Base-by-base conservation (phyloP, 2,113 vertebrate genomes). In the Spea bombifrons region DNA sequence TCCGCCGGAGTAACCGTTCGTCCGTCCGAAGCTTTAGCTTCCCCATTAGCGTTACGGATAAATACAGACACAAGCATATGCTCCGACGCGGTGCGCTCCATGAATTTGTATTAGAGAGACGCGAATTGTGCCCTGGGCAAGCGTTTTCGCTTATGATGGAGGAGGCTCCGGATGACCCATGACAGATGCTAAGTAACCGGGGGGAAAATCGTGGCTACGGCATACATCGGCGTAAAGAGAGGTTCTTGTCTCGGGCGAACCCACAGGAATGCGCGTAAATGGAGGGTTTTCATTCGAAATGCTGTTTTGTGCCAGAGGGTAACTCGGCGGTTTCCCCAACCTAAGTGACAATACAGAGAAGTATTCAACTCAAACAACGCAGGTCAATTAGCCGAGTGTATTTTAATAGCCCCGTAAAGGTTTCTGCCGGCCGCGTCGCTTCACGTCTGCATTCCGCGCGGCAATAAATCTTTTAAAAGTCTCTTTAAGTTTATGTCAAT, bases 271-370 rank as follows among this genome's bases (percentile, higher is more conserved):
- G 53, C 73, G 53, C 66, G 73, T 66, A 66, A 66, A 66, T 75
- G 63, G 46, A 46, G 4, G 7, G 15, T 13, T 68, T 68, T 12
- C 66, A 4, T 44, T 61, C 15, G 17, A 45, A 46, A 52, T 45
- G 50, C 73, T 46, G 63, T 53, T 66, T 75, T 75, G 52, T 44
- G 73, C 73, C 73, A 75, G 73, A 75, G 73, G 73, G 73, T 44
- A 75, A 5, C n/a, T 50, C 61, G 53, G 6, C 48, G 30, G 64
- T 43, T 48, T 61, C 73, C 63, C 47, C 5, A 53, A 66, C 48
- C 48, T 53, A 65, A 75, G 73, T 47, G 46, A 44, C 61, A 50
- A 16, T 17, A 30, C 3, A 1, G 64, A 7, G 5, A n/a, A 43
- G 48, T 53, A 53, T 55, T 53, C 49, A 66, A 53, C 50, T 10